Evolutionary conservation across 2,113 vertebrate species (phyloP), one percentile per base, ranked within the genome.

Genomic region (Gadus chalcogrammus): DNA sequence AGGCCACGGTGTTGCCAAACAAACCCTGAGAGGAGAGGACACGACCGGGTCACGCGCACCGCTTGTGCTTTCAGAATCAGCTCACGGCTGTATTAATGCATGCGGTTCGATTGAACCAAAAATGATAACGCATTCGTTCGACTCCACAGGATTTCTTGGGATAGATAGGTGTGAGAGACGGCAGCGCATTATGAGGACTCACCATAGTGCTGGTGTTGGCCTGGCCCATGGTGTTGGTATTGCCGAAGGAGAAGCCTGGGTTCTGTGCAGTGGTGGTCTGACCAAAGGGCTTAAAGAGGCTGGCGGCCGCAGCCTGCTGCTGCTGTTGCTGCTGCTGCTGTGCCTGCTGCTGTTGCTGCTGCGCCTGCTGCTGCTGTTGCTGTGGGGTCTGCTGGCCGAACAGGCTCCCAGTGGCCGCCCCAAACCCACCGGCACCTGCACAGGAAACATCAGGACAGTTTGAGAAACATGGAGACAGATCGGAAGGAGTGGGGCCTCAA

Each of bases 211-310:
- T 96, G 6, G 95, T 95, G 85, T 94, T 97, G 0, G 96, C 90
- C 81, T 95, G 95, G 1, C 95, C 95, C 56, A 95, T 88, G 0
- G 95, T 94, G 79, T 88, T 94, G 67, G 93, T 93, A 75, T 90
- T 94, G 3, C 93, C 94, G 13, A 98, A 98, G 0, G 94, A 94
- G 79, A 99, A 99, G 61, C 94, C 92, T 0, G 94, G 90, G 85
- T 92, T 97, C 68, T 85, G 96, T 0, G 97, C 88, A 0, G 97
- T 97, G 9, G 94, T 95, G 53, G 94, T 70, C 27, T 93, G 91
- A 0, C 94, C 95, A 1, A 99, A 99, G 0, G 97, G 95, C 72
- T 99, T 99, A 87, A 93, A 99, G 6, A 98, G 91, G 60, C 94
- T 97, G 0, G 82, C 83, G 2, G 18, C 87, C 6, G 12, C 42